Evolutionary conservation across 2,797 vertebrate species (phyloP), one percentile per base, ranked within the genome.

Genomic region (Todus mexicanus): DNA sequence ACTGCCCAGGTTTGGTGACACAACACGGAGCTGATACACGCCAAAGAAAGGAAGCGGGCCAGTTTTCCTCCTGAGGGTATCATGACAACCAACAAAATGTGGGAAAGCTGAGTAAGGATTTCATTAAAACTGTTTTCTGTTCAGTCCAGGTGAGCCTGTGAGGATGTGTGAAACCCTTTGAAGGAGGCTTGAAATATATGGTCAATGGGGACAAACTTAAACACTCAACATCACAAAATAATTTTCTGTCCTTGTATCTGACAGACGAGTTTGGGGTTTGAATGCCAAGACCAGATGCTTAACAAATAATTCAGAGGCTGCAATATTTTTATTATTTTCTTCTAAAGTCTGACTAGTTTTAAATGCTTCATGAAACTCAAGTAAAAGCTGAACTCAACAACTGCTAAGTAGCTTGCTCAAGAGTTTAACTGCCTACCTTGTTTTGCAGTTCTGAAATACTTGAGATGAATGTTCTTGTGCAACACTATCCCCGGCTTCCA

Each of bases 391-490:
- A 86, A 87, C 10, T 59, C 14, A 31, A 33, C 42, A 85, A 47
- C 12, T 19, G 25, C 31, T 59, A 42, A 51, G 38, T 27, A 80
- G 10, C 33, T 90, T 63, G 47, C 29, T 81, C 48, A 87, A 75
- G 81, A 94, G 81, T 61, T 4, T 25, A 68, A 13, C 65, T 68
- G 8, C 64, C 57, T 66, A 72, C 90, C 90, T 90, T 83, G 48
- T 66, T 56, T 60, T 5, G 1, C 33, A 16, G 79, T 60, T 87
- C 48, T 91, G 89, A 80, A 73, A 94, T 94, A 60, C 29, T 94
- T 93, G 66, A 87, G 81, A 79, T 87, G 23, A 33, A 38, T 88
- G 27, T 74, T 88, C 84, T 95, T 91, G 79, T 87, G 92, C 86
- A 95, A 85, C 50, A 37, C 68, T 50, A 76, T 50, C 84, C 66